phyloP scores from a whole-genome alignment of 2,888 invertebrate genomes.

The Argyra leucocephala region DNA sequence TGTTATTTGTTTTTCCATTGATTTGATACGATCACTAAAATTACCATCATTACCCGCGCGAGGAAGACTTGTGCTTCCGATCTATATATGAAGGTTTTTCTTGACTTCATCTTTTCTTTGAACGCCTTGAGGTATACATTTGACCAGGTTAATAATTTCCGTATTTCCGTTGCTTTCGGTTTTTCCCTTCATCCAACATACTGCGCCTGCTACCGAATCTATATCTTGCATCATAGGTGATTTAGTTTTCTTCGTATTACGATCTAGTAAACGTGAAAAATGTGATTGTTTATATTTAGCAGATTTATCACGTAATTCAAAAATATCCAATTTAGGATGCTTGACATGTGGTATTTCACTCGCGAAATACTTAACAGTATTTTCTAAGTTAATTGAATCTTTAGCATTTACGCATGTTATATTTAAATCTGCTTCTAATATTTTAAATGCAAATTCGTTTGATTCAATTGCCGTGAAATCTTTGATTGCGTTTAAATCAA shows the following conservation, averaged over 20 bases:
- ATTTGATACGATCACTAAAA: no score
- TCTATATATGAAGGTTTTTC: slow-evolving; percentile 54
- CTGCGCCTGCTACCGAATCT: slow-evolving; percentile 35
- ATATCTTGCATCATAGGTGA: slow-evolving; percentile 41
- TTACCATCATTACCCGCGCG: no score
- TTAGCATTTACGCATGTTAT: slow-evolving; percentile 58
- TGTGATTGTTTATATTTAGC: slow-evolving; percentile 39
- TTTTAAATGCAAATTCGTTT: slow-evolving; percentile 75
- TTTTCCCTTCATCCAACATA: slow-evolving; percentile 40
- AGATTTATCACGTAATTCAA: slow-evolving; percentile 40
- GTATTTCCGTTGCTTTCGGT: slow-evolving; percentile 38
- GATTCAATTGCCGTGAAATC: slow-evolving; percentile 56
- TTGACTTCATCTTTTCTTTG: slow-evolving; percentile 53
- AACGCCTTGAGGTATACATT: slow-evolving; percentile 43
- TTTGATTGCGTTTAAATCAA: slow-evolving; percentile 61
- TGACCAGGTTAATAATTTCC: slow-evolving; percentile 25
- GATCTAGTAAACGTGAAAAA: slow-evolving; percentile 38
- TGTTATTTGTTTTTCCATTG: no score
- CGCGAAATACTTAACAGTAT: slow-evolving; percentile 63
- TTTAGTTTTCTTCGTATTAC: slow-evolving; percentile 36
- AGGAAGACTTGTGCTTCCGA: no score
- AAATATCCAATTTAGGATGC: slow-evolving; percentile 57
- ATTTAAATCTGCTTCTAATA: slow-evolving; percentile 75
- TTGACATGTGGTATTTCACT: slow-evolving; percentile 79
- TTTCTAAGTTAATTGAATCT: slow-evolving; percentile 48